phyloP scores from a whole-genome alignment of 2,888 invertebrate genomes.

The Conops quadrifasciatus region DNA sequence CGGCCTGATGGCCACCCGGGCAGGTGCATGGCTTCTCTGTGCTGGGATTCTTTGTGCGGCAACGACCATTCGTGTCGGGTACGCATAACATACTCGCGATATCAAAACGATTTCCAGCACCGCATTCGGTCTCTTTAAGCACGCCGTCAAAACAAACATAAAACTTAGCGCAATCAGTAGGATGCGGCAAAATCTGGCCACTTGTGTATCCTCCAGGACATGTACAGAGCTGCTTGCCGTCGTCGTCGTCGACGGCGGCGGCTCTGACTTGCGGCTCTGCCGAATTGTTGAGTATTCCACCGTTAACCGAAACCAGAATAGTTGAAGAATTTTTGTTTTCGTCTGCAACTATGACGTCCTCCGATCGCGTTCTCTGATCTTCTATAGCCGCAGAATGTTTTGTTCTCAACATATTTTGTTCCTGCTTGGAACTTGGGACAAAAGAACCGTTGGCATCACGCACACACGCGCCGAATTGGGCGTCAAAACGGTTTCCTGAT shows the following conservation, averaged over 20 bases:
- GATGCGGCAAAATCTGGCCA: constrained; percentile 47
- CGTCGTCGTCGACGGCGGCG: constrained; percentile 26
- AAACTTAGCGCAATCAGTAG: constrained; percentile 49
- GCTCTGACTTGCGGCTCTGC: constrained; percentile 21
- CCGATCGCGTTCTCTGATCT: background rate
- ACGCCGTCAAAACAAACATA: constrained; percentile 45
- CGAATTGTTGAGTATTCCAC: too few species aligned
- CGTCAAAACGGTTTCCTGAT: constrained; percentile 50
- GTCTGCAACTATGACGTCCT: background rate
- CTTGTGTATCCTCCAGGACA: constrained; percentile 46
- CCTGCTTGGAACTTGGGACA: constrained; percentile 2
- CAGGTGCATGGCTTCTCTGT: constrained; percentile 43
- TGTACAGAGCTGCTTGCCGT: constrained; percentile 34
- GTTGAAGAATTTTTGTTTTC: too few species aligned
- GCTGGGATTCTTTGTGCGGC: constrained; percentile 29
- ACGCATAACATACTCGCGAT: constrained; percentile 14
- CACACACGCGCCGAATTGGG: constrained; percentile 25
- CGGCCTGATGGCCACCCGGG: constrained; percentile 47
- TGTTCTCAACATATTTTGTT: background rate
- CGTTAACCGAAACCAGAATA: too few species aligned
- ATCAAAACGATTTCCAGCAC: constrained; percentile 32
- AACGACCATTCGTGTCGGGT: constrained; percentile 34
- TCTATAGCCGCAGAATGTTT: constrained; percentile 33
- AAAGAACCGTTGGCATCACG: constrained; percentile 41
- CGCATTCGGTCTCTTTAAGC: constrained; percentile 30